Evolutionary conservation across 30 jellyfish, hydroid and myxozoan genomes (phyloP).

Genomic region (Aurelia sp.): DNA sequence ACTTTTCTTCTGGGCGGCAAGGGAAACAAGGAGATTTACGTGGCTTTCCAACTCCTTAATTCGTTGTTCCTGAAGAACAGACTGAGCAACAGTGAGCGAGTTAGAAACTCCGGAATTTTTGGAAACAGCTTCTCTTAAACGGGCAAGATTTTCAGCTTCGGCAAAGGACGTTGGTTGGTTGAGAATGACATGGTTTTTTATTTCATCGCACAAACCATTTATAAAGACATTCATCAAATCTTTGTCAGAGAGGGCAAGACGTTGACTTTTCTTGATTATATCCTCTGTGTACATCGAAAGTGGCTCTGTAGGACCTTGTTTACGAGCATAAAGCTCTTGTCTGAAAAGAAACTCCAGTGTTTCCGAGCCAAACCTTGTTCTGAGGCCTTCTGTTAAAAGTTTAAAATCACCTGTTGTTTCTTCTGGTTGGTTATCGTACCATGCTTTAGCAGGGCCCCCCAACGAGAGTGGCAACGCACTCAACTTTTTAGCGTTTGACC

Average conservation of each 20-base stretch:
- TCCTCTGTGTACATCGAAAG: slow-evolving; percentile 7
- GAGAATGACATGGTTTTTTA: slow-evolving; percentile 10
- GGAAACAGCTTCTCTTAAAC: slow-evolving; percentile 15
- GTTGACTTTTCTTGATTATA: slow-evolving; percentile 23
- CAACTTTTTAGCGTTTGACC: no score
- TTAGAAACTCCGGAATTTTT: slow-evolving; percentile 4
- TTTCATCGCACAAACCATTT: slow-evolving; percentile 6
- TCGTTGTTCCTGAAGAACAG: slow-evolving; percentile 4
- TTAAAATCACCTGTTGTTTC: no score
- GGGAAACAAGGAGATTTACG: not conserved
- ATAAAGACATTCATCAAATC: slow-evolving; percentile 42
- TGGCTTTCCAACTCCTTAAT: not conserved
- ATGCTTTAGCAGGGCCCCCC: no score
- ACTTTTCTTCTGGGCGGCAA: slow-evolving; percentile 10
- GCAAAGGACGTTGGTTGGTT: slow-evolving; percentile 14
- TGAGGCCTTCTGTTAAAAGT: no score
- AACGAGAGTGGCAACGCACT: no score
- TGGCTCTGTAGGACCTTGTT: slow-evolving; percentile 18
- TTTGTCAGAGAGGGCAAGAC: slow-evolving; percentile 22
- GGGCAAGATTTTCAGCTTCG: slow-evolving; percentile 50
- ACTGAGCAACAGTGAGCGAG: not conserved
- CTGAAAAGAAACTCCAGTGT: no score
- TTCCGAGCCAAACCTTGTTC: no score
- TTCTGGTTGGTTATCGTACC: no score
- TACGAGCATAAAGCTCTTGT: no score